Percentiles rank a stretch among this genome's conserved stretches.
phyloP scores from a whole-genome alignment of 2,113 vertebrate species.

The Mastomys coucha region DNA sequence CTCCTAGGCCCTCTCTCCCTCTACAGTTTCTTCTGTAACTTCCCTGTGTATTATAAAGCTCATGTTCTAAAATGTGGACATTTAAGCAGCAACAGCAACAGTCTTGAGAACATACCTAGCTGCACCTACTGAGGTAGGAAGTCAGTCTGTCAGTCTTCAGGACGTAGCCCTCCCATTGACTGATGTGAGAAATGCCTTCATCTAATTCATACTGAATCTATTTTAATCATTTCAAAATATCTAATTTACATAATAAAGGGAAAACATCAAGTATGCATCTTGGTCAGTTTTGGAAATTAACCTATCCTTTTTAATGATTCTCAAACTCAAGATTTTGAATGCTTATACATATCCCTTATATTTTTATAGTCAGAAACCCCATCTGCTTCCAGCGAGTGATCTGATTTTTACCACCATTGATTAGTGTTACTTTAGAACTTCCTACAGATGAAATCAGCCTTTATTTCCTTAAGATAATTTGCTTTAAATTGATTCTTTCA shows the following conservation, averaged over 20 bases:
- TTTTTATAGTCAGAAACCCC: neutral
- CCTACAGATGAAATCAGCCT: neutral
- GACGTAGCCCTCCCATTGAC: neutral
- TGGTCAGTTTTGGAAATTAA: neutral
- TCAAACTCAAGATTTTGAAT: neutral
- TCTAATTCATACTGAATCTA: neutral
- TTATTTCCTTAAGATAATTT: neutral
- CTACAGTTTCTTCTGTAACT: neutral
- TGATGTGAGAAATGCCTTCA: neutral
- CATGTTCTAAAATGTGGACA: neutral
- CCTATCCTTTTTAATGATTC: neutral
- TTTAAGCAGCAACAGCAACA: neutral
- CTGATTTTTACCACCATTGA: neutral
- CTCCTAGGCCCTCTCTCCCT: neutral
- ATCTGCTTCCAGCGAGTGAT: neutral
- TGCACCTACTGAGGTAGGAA: neutral
- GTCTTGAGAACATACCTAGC: neutral
- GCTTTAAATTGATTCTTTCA: neutral
- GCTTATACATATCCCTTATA: neutral
- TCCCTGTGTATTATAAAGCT: neutral
- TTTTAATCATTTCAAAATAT: conserved; percentile 29
- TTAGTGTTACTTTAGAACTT: conserved; percentile 35
- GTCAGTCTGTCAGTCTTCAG: neutral
- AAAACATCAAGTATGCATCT: neutral
- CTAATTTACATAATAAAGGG: conserved; percentile 28